Conservation (phyloP, 2,888 invertebrate species). For the Adelognathus sp. region DNA sequence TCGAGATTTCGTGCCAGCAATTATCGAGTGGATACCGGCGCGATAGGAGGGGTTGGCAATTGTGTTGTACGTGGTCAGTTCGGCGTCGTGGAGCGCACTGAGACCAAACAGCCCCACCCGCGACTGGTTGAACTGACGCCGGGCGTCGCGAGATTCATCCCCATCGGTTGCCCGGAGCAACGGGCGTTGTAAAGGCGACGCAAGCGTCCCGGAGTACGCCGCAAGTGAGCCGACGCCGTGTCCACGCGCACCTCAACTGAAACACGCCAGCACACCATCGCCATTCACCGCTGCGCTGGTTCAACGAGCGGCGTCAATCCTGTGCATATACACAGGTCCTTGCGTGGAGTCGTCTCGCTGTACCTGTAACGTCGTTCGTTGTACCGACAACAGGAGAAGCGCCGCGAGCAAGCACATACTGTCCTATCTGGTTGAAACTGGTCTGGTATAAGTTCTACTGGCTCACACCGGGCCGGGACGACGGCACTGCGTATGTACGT, state of each 20-base stretch:
- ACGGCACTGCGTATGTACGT: no score
- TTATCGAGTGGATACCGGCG: not conserved
- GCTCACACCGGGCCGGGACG: slow-evolving; percentile 27
- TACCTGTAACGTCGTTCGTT: not conserved
- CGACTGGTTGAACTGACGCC: slow-evolving; percentile 74
- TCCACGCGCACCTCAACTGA: slow-evolving; percentile 34
- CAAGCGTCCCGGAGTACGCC: slow-evolving; percentile 64
- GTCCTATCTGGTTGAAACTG: slow-evolving; percentile 21
- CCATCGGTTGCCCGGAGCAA: slow-evolving; percentile 78
- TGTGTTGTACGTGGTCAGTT: slow-evolving; percentile 74
- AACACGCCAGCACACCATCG: slow-evolving; percentile 49
- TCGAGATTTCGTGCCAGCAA: not conserved
- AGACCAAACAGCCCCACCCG: slow-evolving; percentile 78
- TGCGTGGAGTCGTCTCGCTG: not conserved
- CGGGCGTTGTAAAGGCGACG: slow-evolving; percentile 64
- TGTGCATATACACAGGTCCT: slow-evolving; percentile 4
- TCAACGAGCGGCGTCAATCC: not conserved
- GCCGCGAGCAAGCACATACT: not conserved
- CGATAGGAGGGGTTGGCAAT: not conserved
- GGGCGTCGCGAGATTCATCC: slow-evolving; percentile 78
- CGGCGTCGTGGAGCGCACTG: slow-evolving; percentile 76
- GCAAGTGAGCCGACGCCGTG: slow-evolving; percentile 60
- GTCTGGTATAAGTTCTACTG: slow-evolving; percentile 33
- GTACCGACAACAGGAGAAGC: slow-evolving; percentile 14
- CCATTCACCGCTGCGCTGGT: slow-evolving; percentile 11